These are phyloP conservation scores for Rhopalosiphum padi DNA, from an alignment of 1,140 invertebrate genomes.

Conservation along the genomic window DNA sequence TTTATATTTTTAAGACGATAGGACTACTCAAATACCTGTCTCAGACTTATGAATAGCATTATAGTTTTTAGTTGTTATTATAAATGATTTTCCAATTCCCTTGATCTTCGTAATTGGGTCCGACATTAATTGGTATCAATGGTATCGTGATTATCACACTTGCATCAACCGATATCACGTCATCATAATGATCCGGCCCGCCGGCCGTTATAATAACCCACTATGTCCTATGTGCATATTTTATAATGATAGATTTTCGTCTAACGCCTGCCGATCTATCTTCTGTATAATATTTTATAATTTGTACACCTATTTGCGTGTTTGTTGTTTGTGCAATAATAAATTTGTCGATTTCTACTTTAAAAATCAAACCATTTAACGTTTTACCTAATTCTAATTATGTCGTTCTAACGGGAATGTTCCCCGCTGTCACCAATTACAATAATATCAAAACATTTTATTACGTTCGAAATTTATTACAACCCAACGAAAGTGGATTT, in stretches of 20 bases:
- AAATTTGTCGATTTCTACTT: not conserved
- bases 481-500: slow-evolving; percentile 14
- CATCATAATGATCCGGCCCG: not conserved
- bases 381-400: not conserved
- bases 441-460: slow-evolving; percentile 1
- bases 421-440: not conserved
- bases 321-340: not conserved
- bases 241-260: not conserved
- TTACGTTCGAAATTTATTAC: slow-evolving; percentile 7
- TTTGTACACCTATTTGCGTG: not conserved
- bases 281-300: not conserved
- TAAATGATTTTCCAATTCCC: not conserved
- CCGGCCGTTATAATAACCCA: no score
- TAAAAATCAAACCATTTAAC: not conserved
- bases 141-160: not conserved
- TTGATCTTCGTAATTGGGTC: not conserved
- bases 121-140: not conserved
- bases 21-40: not conserved
- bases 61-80: not conserved
- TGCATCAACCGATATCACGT: not conserved
- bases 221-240: not conserved
- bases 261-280: not conserved
- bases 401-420: slow-evolving; percentile 6
- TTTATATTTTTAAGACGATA: not conserved
- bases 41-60: not conserved